phyloP scores from a whole-genome alignment of 2,113 vertebrate species.

The Fregetta grallaria region DNA sequence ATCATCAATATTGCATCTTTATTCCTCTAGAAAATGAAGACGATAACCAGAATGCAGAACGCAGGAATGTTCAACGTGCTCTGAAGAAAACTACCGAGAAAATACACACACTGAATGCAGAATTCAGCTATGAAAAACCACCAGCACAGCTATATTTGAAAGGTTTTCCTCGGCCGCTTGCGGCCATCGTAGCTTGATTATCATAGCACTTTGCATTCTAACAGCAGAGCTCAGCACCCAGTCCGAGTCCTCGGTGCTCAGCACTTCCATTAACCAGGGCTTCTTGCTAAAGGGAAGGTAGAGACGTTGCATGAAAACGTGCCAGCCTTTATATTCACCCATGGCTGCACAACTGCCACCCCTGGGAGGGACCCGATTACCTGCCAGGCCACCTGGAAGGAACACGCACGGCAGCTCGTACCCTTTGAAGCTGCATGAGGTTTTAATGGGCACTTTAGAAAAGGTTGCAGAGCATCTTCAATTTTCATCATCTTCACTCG shows the following conservation, averaged over 20 bases:
- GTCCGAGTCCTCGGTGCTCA: neutral
- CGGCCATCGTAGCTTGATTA: accelerated
- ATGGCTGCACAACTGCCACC: neutral
- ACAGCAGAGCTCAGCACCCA: neutral
- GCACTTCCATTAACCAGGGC: neutral
- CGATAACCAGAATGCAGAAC: neutral
- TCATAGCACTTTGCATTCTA: neutral
- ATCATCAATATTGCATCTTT: neutral
- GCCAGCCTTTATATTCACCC: constrained; percentile 1
- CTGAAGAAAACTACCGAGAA: neutral
- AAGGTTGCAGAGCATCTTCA: neutral
- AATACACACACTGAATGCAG: neutral
- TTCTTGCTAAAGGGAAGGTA: neutral
- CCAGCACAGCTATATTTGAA: accelerated
- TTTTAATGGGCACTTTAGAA: neutral
- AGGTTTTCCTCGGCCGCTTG: neutral
- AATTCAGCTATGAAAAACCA: neutral
- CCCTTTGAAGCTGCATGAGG: neutral
- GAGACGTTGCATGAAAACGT: neutral
- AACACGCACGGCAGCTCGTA: neutral
- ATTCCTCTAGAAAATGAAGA: neutral
- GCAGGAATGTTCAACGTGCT: neutral
- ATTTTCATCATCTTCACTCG: neutral
- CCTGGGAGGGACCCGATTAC: neutral
- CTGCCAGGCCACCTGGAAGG: constrained; percentile 55